These are phyloP conservation scores for Calliphora vomitoria DNA, from an alignment of 2,888 invertebrate genomes.

Conservation along the genomic window DNA sequence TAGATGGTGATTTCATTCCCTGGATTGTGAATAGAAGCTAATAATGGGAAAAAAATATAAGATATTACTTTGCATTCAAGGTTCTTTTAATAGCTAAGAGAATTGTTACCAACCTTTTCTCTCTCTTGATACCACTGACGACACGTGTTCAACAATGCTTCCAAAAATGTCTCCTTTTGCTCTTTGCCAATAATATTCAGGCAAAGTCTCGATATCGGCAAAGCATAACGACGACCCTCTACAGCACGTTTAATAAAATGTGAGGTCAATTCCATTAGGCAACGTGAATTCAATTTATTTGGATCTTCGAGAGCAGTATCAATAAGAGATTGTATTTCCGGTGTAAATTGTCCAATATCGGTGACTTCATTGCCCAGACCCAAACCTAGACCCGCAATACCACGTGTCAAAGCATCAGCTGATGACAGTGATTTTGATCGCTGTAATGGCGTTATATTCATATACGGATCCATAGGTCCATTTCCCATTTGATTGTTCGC, in stretches of 20 bases:
- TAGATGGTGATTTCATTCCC: conserved; percentile 86
- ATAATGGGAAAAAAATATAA: not conserved
- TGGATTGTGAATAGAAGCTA: conserved; percentile 83
- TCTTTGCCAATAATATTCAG: conserved; percentile 95
- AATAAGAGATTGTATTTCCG: conserved; percentile 90
- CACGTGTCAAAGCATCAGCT: conserved; percentile 89
- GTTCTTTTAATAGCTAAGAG: not conserved
- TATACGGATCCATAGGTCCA: conserved; percentile 79
- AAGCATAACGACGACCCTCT: conserved; percentile 90
- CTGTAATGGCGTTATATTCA: conserved; percentile 86
- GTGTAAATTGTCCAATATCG: conserved; percentile 90
- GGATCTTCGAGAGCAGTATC: conserved; percentile 93
- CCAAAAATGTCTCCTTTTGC: conserved; percentile 94
- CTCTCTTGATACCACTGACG: conserved; percentile 96
- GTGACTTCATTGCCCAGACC: conserved; percentile 89
- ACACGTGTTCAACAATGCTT: conserved; percentile 94
- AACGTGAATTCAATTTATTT: conserved; percentile 89
- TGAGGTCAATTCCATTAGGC: conserved; percentile 93
- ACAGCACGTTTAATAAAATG: conserved; percentile 92
- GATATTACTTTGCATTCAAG: not conserved
- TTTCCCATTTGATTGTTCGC: conserved; percentile 66
- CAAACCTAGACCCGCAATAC: conserved; percentile 88
- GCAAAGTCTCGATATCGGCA: conserved; percentile 93
- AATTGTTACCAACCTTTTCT: conserved; percentile 86
- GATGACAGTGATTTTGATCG: conserved; percentile 93